phyloP scores from a whole-genome alignment of 2,888 invertebrate genomes.

The Alloplasta piceator region DNA sequence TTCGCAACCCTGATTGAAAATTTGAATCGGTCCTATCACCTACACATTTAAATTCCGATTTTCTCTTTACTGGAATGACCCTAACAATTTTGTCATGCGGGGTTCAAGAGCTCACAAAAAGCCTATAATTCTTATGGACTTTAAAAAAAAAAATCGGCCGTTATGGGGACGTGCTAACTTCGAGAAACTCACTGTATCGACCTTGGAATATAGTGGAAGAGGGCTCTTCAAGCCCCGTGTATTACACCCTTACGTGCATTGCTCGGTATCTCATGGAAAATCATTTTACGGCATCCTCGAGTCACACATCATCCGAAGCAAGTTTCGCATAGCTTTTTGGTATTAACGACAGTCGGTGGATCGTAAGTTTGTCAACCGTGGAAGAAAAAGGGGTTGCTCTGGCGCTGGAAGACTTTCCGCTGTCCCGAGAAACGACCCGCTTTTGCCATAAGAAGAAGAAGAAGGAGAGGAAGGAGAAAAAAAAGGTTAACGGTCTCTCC shows the following conservation, averaged over 20 bases:
- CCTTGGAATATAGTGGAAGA: neutral
- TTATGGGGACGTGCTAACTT: too few species aligned
- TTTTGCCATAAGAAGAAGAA: slow-evolving; percentile 61
- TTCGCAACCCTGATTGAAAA: too few species aligned
- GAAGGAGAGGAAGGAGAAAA: slow-evolving; percentile 16
- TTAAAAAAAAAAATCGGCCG: too few species aligned
- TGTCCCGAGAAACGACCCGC: slow-evolving; percentile 55
- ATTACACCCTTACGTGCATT: slow-evolving; percentile 28
- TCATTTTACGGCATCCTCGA: slow-evolving; percentile 69
- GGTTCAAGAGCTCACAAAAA: too few species aligned
- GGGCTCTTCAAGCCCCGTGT: slow-evolving; percentile 21
- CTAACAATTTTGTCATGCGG: too few species aligned
- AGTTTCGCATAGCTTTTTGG: slow-evolving; percentile 67
- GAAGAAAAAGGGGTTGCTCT: slow-evolving; percentile 71
- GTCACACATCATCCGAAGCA: slow-evolving; percentile 75
- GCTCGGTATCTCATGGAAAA: slow-evolving; percentile 70
- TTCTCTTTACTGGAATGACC: too few species aligned
- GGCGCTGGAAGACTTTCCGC: slow-evolving; percentile 41
- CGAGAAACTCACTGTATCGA: neutral
- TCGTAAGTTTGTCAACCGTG: slow-evolving; percentile 82
- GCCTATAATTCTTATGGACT: too few species aligned
- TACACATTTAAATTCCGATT: too few species aligned
- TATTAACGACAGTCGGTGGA: slow-evolving; percentile 81
- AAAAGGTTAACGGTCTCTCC: slow-evolving; percentile 58
- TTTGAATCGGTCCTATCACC: too few species aligned